phyloP scores from a whole-genome alignment of 2,797 vertebrate genomes.

The Cossypha polioptera region DNA sequence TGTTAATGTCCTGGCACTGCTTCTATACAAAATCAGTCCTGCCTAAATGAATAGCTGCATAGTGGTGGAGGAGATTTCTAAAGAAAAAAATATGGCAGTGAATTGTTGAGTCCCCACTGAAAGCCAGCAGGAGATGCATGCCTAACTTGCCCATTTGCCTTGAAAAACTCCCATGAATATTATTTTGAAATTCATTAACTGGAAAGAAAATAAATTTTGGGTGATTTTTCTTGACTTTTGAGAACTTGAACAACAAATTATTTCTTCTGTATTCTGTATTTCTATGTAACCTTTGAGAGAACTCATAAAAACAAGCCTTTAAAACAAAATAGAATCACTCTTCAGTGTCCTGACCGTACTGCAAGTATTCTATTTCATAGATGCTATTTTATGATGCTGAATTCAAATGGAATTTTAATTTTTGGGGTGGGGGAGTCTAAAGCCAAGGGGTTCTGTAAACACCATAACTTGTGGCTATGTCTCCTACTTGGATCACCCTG shows the following conservation, averaged over 20 bases:
- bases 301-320: neutral
- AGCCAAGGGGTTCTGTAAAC: neutral
- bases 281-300: neutral
- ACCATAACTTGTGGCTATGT: neutral
- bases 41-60: neutral
- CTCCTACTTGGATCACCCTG: neutral
- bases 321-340: neutral
- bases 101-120: constrained; percentile 20
- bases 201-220: neutral
- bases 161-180: neutral
- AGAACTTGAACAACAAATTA: neutral
- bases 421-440: neutral
- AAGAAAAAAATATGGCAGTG: constrained; percentile 16
- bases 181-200: constrained; percentile 9
- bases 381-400: neutral
- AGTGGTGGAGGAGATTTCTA: neutral
- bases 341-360: neutral
- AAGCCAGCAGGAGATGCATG: constrained; percentile 37
- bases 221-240: neutral
- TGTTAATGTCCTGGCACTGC: neutral
- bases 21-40: neutral
- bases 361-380: neutral
- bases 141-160: neutral
- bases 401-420: neutral
- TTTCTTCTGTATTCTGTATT: neutral